A percentile compares a stretch with the other conserved stretches of the same genome.
Evolutionary conservation across 2,797 vertebrate species (phyloP).

Genomic region (Chiloscyllium punctatum): DNA sequence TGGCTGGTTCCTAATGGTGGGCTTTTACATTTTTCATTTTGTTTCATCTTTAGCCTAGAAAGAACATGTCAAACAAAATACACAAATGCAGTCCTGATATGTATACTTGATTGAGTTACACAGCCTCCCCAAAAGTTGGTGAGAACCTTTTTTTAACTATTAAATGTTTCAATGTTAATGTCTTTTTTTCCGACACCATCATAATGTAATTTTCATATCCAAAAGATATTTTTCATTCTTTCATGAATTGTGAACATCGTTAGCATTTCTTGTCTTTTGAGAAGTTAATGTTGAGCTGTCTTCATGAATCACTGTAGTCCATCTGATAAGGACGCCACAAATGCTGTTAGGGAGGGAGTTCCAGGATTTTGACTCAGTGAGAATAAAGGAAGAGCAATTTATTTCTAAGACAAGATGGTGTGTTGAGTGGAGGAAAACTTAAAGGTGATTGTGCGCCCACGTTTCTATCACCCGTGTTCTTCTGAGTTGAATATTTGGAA

Average conservation of each 20-base stretch:
- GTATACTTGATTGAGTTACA: background rate
- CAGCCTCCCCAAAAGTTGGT: background rate
- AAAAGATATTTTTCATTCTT: background rate
- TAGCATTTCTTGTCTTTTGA: background rate
- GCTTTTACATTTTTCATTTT: background rate
- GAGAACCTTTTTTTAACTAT: background rate
- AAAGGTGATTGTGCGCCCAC: background rate
- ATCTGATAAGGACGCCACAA: no score
- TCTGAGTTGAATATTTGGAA: background rate
- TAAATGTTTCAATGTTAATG: background rate
- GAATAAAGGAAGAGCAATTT: no score
- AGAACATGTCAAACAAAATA: background rate
- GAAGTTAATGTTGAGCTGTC: background rate
- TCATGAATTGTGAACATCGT: background rate
- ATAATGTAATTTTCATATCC: background rate
- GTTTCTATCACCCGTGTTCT: background rate
- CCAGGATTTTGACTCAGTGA: no score
- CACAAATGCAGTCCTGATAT: background rate
- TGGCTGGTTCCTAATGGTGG: constrained; percentile 35
- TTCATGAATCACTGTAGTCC: background rate
- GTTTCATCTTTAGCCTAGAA: background rate
- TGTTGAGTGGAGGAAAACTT: background rate
- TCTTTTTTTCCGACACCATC: background rate
- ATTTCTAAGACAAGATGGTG: no score
- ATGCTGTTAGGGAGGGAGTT: no score